Base-by-base conservation (phyloP, 2,797 vertebrate species). In the Spinus olivaceus region DNA sequence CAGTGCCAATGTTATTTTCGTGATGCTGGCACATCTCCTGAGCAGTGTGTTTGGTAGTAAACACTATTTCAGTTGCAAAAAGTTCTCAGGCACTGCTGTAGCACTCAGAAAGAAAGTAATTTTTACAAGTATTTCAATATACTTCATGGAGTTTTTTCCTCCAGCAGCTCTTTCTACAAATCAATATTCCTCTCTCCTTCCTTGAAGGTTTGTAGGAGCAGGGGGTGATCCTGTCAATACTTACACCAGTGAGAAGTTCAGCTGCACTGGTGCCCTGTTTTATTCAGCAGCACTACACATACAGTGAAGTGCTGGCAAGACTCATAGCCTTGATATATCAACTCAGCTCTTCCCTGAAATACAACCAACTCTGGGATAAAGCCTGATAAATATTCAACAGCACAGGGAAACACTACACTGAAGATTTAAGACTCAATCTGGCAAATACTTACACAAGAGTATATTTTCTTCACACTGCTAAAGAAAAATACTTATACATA, bases 401-500 rank as follows among this genome's bases (percentile, higher is more conserved):
- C 51, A 49, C 65, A 66, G 86, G 66, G 65, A 93, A 95, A 92
- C 79, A 79, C 89, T 76, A 88, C 77, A 33, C 39, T 63, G 65
- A 89, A 95, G 92, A 95, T 94, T 96, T 96, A 96, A 94, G 80
- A 80, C 87, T 92, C 89, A 93, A 76, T 91, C 94, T 96, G 92
- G 81, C 54, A 94, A 93, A 94, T 81, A 91, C 91, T 94, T 89
- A 88, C 79, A 86, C 82, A 66, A 56, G 89, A 95, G 86, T 91
- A 14, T 91, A 92, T 94, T 94, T 93, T 93, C 79, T 83, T 92
- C 89, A 79, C 61, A 32, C 80, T 30, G 51, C 49, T 76, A 76
- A 94, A 88, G 91, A 92, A 96, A 91, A 97, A 86, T 92, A 93
- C 88, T 96, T 87, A 91, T 8, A 44, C 14, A 70, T 61, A 77